Base-by-base conservation (phyloP, 2,888 invertebrate species). In the Dioctria rufipes region DNA sequence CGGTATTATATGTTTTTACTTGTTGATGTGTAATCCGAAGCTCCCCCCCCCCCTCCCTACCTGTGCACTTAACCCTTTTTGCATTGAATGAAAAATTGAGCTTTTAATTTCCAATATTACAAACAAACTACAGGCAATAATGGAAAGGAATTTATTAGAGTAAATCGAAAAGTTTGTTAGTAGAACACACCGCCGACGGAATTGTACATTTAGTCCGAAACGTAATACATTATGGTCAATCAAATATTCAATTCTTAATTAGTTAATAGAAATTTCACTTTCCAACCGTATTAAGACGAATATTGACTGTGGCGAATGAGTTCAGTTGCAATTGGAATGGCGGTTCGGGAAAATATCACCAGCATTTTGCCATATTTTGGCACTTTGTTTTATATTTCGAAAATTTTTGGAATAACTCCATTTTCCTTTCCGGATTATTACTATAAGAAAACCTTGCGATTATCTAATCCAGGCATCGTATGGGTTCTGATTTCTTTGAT, bases 371-470 rank as follows among this genome's bases (percentile, higher is more conserved):
- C 77, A 9, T 25, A 39, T 37, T 40, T 77, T 49, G 63, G 67
- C 61, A 51, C 58, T 25, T 63, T 82, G 46, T 82, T 82, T 79
- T 82, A 82, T 79, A 43, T 80, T 9, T 81, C 81, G 9, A 81
- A 78, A 79, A 2, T 81, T 66, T 78, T 82, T 49, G 82, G 82
- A 6, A 46, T 82, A 25, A 75, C 63, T 46, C 80, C 82, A 37
- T 75, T 80, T 73, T 82, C 82, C 1, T 54, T 81, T 58, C 51
- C 67, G 37, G 78, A 75, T 13, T 82, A 79, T 39, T 66, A 78
- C 67, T 25, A 39, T 40, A 80, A 65, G 25, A 81, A 80, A 75
- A 80, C 39, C 58, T 77, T 82, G 5, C 49, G 73, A 77, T 37
- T 54, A 43, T 82, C 82, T 9, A 69, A 42, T 60, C n/a, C 80